A percentile compares a stretch with the other conserved stretches of the same genome.
Conservation (phyloP, 2,888 invertebrate species). For the Matsumyia berberina region DNA sequence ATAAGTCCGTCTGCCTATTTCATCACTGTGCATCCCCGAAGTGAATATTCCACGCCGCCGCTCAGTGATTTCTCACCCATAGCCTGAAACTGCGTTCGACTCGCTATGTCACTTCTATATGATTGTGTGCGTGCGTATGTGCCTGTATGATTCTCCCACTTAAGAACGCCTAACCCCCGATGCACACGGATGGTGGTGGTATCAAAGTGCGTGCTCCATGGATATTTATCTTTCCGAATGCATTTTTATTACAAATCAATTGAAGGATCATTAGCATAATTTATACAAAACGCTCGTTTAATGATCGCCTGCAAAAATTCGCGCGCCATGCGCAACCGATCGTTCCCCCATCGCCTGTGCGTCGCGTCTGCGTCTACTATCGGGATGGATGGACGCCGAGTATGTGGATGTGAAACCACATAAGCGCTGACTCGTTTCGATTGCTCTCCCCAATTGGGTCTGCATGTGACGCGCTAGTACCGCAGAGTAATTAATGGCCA, state of each 20-base stretch:
- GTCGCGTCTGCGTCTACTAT: constrained; percentile 19
- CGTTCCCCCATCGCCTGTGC: constrained; percentile 20
- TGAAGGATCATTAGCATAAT: constrained; percentile 85
- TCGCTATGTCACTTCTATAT: constrained; percentile 13
- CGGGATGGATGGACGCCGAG: constrained; percentile 36
- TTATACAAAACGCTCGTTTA: constrained; percentile 85
- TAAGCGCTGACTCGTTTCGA: constrained; percentile 42
- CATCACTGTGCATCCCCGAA: constrained; percentile 42
- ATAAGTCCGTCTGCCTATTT: no score
- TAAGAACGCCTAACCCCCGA: constrained; percentile 50
- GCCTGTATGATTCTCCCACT: constrained; percentile 37
- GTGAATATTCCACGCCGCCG: constrained; percentile 53
- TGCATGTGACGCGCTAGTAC: constrained; percentile 67
- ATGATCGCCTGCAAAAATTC: constrained; percentile 81
- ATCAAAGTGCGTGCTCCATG: constrained; percentile 82
- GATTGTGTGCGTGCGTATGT: neutral
- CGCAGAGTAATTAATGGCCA: constrained; percentile 75
- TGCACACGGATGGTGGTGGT: constrained; percentile 43
- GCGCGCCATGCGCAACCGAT: constrained; percentile 59
- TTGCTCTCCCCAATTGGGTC: constrained; percentile 37
- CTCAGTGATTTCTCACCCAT: constrained; percentile 45
- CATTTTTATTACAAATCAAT: constrained; percentile 85
- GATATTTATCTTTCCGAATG: constrained; percentile 84
- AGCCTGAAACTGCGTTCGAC: constrained; percentile 35
- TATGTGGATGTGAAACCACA: neutral